These are phyloP conservation scores for Metridium senile DNA, from an alignment of 92 coral and sea anemone genomes.

Conservation along the genomic window DNA sequence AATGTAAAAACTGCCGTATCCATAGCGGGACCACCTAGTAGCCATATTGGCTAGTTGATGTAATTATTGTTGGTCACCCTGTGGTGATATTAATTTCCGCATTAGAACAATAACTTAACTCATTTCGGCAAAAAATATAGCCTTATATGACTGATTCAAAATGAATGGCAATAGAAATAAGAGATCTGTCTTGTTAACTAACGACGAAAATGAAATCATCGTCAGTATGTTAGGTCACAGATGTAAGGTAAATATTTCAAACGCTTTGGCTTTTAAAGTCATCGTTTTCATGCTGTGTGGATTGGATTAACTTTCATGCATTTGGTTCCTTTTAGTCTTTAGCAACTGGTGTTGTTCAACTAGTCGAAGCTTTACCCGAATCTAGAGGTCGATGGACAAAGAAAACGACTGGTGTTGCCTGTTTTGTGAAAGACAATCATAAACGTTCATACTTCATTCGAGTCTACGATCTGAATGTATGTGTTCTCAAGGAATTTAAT, in stretches of 20 bases:
- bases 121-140: background rate
- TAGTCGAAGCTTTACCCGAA: conserved; percentile 78
- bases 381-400: conserved; percentile 80
- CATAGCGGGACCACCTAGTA: too few species aligned
- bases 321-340: conserved; percentile 60
- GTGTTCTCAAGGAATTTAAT: background rate
- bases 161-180: background rate
- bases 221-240: conserved; percentile 72
- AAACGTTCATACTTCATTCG: conserved; percentile 96
- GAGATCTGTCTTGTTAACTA: conserved; percentile 15
- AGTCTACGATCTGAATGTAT: conserved; percentile 79
- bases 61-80: background rate
- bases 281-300: background rate
- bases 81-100: background rate
- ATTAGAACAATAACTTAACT: background rate
- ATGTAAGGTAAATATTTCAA: conserved; percentile 76
- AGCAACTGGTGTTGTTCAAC: conserved; percentile 92
- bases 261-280: background rate
- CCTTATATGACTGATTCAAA: too few species aligned
- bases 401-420: conserved; percentile 83
- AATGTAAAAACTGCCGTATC: too few species aligned
- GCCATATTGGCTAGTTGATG: too few species aligned
- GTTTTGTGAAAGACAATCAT: conserved; percentile 87
- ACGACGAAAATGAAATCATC: conserved; percentile 78
- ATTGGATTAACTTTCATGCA: background rate